Evolutionary conservation across 2,797 vertebrate species (phyloP).

Genomic region (Coranthus polyacanthus): DNA sequence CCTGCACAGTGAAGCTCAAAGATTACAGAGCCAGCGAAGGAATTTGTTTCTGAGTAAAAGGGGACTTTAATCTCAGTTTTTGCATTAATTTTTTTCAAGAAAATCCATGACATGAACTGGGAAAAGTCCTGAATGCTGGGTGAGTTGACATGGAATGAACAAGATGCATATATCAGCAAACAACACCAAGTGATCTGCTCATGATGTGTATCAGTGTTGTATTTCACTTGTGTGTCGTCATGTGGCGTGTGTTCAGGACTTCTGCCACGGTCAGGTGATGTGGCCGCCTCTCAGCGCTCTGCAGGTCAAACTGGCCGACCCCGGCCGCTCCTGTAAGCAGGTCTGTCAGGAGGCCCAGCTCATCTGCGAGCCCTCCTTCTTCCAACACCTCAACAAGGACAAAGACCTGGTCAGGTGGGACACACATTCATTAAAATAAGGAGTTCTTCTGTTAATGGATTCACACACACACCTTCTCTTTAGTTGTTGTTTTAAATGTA

Average conservation of each 20-base stretch:
- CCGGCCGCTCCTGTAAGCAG: slow-evolving; percentile 94
- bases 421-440: background rate
- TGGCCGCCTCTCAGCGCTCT: slow-evolving; percentile 95
- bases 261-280: slow-evolving; percentile 99
- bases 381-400: slow-evolving; percentile 99
- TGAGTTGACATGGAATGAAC: no score
- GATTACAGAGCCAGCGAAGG: no score
- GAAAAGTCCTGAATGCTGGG: no score
- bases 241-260: slow-evolving; percentile 86
- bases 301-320: slow-evolving; percentile 92
- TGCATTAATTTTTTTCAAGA: no score
- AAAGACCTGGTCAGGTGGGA: slow-evolving; percentile 92
- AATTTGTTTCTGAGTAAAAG: no score
- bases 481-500: background rate
- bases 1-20: no score
- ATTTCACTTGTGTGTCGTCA: background rate
- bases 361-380: slow-evolving; percentile 98
- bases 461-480: background rate
- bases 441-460: no score
- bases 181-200: background rate
- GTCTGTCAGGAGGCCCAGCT: slow-evolving; percentile 97
- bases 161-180: no score
- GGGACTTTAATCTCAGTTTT: no score
- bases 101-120: no score
- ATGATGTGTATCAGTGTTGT: background rate